A percentile compares a stretch with the other conserved stretches of the same genome.
Evolutionary conservation across 2,797 vertebrate species (phyloP).

Genomic region (Siniperca scherzeri): DNA sequence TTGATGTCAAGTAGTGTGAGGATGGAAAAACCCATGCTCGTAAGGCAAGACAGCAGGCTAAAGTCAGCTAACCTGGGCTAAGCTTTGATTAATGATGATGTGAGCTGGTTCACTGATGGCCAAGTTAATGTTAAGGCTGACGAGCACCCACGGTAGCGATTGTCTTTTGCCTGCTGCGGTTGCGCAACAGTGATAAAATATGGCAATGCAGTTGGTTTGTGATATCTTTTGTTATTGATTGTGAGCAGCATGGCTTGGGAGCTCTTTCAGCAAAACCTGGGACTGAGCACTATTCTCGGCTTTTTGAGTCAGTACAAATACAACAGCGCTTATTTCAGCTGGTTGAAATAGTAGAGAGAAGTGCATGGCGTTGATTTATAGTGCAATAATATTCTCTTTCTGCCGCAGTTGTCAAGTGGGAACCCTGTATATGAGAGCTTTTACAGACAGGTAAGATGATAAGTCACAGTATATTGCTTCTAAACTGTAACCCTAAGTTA

Average conservation of each 20-base stretch:
- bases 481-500: too few relatives aligned
- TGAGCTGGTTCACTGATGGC: neutral
- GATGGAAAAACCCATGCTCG: conserved; percentile 34
- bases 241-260: too few relatives aligned
- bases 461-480: neutral
- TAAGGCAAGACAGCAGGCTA: conserved; percentile 14
- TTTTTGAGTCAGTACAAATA: neutral
- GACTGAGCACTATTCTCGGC: neutral
- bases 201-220: neutral
- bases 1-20: conserved; percentile 12
- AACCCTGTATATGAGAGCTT: conserved; percentile 93
- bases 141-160: neutral
- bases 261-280: neutral
- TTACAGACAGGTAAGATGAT: conserved; percentile 93
- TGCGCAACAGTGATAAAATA: conserved; percentile 5
- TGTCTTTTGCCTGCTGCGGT: neutral
- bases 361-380: neutral
- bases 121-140: neutral
- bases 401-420: conserved; percentile 90
- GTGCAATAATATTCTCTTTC: conserved; percentile 20
- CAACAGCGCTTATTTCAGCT: neutral
- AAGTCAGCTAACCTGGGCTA: conserved; percentile 10
- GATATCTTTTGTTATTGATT: neutral
- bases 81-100: conserved; percentile 16
- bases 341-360: neutral